Base-by-base conservation (phyloP, 2,888 invertebrate genomes). In the Noctua pronuba region DNA sequence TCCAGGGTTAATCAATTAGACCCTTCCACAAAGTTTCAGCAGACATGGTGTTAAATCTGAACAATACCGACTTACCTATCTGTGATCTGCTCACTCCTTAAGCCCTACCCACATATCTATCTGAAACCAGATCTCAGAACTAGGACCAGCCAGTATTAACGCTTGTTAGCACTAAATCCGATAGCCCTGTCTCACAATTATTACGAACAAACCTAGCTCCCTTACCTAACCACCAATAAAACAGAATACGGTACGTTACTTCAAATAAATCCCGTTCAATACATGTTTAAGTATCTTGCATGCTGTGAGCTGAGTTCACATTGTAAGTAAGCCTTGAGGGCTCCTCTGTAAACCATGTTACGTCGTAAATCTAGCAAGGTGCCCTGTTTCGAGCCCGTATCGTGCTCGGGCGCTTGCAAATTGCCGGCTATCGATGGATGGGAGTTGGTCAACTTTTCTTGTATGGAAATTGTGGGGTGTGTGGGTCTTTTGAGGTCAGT, bases 261-360 rank as follows among this genome's bases (percentile, higher is more conserved):
- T 78, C 79, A 73, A 82, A 87, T 87, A 82, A 88, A 88, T 87
- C 72, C 72, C 72, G 85, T 82, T 80, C 88, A 88, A 85, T 88
- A 78, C 74, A 86, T 85, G 82, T 73, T 84, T 86, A 85, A 88
- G 79, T 75, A 79, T 80, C 77, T 82, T 75, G 88, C 88, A 85
- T 80, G 85, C 88, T 87, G 81, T 86, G 86, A 87, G 86, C 70
- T 72, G 46, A 67, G 78, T 86, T 88, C 88, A 82, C 88, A 86
- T 77, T 80, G 87, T 86, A 78, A 81, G 86, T 87, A 87, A 88
- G 82, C 85, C 87, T 86, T 80, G 70, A 87, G 86, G 88, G 87
- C 74, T 88, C 72, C 75, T 69, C 71, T 71, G 79, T 87, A 85
- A 87, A 85, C 79, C 78, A 77, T 83, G 83, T 83, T 85, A 71